phyloP scores from a whole-genome alignment of 2,113 vertebrate genomes.

The Scortum barcoo region DNA sequence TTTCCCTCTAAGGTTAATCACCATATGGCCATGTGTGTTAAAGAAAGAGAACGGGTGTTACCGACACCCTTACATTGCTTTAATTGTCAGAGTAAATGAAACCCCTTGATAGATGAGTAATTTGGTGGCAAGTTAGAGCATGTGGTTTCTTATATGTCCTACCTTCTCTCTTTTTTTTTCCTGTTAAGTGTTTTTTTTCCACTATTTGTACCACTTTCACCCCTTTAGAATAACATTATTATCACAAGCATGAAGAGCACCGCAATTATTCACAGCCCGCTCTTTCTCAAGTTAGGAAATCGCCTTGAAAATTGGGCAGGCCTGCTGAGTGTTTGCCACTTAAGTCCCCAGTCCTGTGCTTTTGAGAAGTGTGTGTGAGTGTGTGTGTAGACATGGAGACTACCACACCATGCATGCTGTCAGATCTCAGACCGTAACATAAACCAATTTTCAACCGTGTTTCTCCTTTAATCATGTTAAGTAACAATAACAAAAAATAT shows the following conservation, averaged over 20 bases:
- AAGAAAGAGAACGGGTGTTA: conserved; percentile 21
- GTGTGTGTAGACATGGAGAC: conserved; percentile 53
- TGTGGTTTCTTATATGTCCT: conserved; percentile 76
- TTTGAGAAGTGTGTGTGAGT: conserved; percentile 52
- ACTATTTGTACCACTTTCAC: conserved; percentile 80
- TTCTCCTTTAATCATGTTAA: conserved; percentile 79
- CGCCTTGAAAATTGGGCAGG: conserved; percentile 85
- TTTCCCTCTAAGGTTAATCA: neutral
- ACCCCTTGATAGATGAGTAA: conserved; percentile 69
- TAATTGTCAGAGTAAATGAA: conserved; percentile 64
- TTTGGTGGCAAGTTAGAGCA: conserved; percentile 67
- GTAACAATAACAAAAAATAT: conserved; percentile 74
- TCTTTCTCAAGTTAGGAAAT: conserved; percentile 86
- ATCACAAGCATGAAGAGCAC: conserved; percentile 83
- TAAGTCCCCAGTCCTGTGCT: conserved; percentile 66
- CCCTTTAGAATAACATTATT: conserved; percentile 85
- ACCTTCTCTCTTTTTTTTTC: conserved; percentile 38
- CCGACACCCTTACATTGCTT: conserved; percentile 29
- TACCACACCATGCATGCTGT: conserved; percentile 68
- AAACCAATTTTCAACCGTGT: conserved; percentile 83
- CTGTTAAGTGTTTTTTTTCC: conserved; percentile 77
- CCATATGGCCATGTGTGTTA: conserved; percentile 7
- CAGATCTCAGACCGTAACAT: conserved; percentile 82
- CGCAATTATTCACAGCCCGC: conserved; percentile 83
- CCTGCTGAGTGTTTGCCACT: conserved; percentile 85